Conservation (phyloP, 2,888 invertebrate genomes). For the Ophion ellenae region DNA sequence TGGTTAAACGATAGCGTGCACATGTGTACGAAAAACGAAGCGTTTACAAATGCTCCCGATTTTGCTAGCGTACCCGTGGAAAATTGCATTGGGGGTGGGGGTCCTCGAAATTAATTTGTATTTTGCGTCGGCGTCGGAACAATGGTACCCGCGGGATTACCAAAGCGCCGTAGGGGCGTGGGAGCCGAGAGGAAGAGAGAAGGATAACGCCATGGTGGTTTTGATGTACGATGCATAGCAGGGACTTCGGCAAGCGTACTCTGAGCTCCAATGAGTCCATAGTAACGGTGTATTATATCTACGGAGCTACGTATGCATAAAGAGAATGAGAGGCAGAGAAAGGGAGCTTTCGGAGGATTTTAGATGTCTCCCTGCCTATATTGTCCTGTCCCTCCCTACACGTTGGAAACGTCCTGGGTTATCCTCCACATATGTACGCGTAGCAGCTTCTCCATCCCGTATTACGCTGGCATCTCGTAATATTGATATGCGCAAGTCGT, state of each 20-base stretch:
- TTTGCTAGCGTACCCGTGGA: conserved; percentile 32
- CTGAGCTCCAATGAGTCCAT: conserved; percentile 34
- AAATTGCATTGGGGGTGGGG: conserved; percentile 44
- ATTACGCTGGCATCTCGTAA: conserved; percentile 60
- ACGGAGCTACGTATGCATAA: not conserved
- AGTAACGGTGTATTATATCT: conserved; percentile 31
- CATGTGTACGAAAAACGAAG: not conserved
- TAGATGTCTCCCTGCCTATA: conserved; percentile 33
- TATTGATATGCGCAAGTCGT: conserved; percentile 69
- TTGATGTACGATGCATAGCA: conserved; percentile 49
- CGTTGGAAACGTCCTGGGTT: not conserved
- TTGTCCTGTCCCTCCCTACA: conserved; percentile 34
- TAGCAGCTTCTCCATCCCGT: conserved; percentile 20
- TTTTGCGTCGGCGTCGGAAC: conserved; percentile 57
- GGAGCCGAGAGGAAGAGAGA: conserved; percentile 3
- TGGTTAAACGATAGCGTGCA: not conserved
- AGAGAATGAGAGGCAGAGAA: not conserved
- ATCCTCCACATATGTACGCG: conserved; percentile 7
- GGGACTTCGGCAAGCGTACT: conserved; percentile 44
- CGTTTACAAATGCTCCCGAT: conserved; percentile 47
- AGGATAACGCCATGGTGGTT: conserved; percentile 56
- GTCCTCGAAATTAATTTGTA: conserved; percentile 64
- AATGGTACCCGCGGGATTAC: conserved; percentile 64
- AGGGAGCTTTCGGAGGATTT: conserved; percentile 52
- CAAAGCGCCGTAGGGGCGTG: conserved; percentile 35